These are phyloP conservation scores for Drosophila tropicalis DNA, from an alignment of 1,140 invertebrate genomes.

Conservation along the genomic window DNA sequence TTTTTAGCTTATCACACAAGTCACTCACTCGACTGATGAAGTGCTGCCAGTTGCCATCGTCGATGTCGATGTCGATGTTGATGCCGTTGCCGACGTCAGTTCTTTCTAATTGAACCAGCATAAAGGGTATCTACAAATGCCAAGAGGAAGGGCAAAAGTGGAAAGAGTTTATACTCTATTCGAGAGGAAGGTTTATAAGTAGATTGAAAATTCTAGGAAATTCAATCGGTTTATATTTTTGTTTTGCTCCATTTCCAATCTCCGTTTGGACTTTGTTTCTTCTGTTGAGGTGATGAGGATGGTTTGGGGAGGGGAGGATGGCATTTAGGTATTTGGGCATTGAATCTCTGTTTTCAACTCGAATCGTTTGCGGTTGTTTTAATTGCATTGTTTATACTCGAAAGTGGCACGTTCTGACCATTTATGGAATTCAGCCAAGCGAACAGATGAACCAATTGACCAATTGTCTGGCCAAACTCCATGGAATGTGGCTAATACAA, in stretches of 20 bases:
- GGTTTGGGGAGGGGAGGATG: background rate
- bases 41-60: slow-evolving; percentile 28
- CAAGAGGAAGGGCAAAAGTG: background rate
- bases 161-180: background rate
- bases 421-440: slow-evolving; percentile 45
- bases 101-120: slow-evolving; percentile 45
- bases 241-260: slow-evolving; percentile 45
- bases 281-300: background rate
- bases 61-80: too few relatives aligned
- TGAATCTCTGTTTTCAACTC: background rate
- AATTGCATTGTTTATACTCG: slow-evolving; percentile 49
- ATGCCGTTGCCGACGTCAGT: slow-evolving; percentile 5
- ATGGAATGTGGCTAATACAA: background rate
- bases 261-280: slow-evolving; percentile 20
- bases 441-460: slow-evolving; percentile 19
- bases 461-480: background rate
- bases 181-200: slow-evolving; percentile 37
- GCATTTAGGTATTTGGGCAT: background rate
- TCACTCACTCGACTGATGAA: slow-evolving; percentile 32
- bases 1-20: slow-evolving; percentile 42
- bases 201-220: slow-evolving; percentile 37
- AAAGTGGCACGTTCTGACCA: slow-evolving; percentile 51
- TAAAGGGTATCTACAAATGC: background rate
- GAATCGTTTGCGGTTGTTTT: slow-evolving; percentile 26
- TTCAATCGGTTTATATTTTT: slow-evolving; percentile 17